These are phyloP conservation scores for Megaceryle alcyon DNA, from an alignment of 2,797 vertebrate species.

Conservation along the genomic window DNA sequence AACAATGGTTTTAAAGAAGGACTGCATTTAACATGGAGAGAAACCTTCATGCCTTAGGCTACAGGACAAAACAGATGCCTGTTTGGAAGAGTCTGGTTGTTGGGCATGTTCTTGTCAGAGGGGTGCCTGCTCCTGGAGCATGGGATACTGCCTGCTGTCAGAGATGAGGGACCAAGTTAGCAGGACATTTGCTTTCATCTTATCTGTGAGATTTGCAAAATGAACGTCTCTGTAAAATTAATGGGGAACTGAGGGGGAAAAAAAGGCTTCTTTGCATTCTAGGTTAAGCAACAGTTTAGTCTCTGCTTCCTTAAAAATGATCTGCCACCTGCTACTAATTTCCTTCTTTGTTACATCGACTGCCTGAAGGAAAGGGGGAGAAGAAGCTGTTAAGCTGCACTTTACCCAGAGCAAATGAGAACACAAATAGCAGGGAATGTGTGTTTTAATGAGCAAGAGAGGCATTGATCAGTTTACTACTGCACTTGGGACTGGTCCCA, in stretches of 20 bases:
- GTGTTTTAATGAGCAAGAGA: slow-evolving; percentile 54
- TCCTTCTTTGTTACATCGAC: slow-evolving; percentile 47
- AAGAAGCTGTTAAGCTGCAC: slow-evolving; percentile 58
- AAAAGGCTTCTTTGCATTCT: not conserved
- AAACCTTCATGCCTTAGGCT: not conserved
- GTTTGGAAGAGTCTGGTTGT: not conserved
- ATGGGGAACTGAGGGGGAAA: not conserved
- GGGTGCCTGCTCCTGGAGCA: not conserved
- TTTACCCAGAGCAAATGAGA: slow-evolving; percentile 57
- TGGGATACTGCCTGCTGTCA: not conserved
- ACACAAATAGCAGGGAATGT: slow-evolving; percentile 60
- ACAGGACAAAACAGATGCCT: not conserved
- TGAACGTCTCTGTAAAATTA: slow-evolving; percentile 5
- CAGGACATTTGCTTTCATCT: not conserved
- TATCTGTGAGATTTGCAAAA: not conserved
- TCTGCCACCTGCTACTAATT: slow-evolving; percentile 67
- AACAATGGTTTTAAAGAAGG: slow-evolving; percentile 32
- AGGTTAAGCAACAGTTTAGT: slow-evolving; percentile 46
- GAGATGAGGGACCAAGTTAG: not conserved
- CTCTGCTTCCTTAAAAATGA: slow-evolving; percentile 48
- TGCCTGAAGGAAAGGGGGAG: slow-evolving; percentile 56
- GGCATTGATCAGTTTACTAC: slow-evolving; percentile 48
- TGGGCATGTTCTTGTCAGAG: not conserved
- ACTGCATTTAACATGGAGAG: slow-evolving; percentile 13
- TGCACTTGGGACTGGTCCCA: not conserved